These are phyloP conservation scores for Ammodytes dubius DNA, from an alignment of 2,113 vertebrate genomes.

Conservation along the genomic window DNA sequence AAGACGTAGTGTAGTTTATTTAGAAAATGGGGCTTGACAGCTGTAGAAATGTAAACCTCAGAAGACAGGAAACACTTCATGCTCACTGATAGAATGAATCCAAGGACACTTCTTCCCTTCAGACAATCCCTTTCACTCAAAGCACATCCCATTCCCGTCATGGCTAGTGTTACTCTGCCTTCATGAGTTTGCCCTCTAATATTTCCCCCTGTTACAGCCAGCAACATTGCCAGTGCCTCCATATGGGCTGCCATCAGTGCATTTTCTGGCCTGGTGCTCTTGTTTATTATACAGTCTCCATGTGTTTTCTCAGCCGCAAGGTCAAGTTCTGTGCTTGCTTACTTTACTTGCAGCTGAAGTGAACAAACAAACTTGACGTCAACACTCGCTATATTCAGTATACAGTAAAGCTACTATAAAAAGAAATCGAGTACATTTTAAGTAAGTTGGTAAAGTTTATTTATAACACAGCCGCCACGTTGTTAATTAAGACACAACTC, in stretches of 20 bases:
- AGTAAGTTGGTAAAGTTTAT: neutral
- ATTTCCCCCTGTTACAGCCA: slow-evolving; percentile 6
- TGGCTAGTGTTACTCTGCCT: slow-evolving; percentile 10
- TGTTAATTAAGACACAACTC: no score
- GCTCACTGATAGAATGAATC: neutral
- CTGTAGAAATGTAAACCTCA: neutral
- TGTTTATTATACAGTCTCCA: slow-evolving; percentile 48
- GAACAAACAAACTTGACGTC: slow-evolving; percentile 34
- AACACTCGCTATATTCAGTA: neutral
- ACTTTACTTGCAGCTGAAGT: slow-evolving; percentile 40
- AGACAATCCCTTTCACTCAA: slow-evolving; percentile 18
- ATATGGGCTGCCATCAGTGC: slow-evolving; percentile 28
- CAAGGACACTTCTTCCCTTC: slow-evolving; percentile 22
- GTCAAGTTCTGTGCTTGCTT: slow-evolving; percentile 59
- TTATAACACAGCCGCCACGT: neutral
- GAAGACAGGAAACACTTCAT: slow-evolving; percentile 15
- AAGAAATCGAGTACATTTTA: neutral
- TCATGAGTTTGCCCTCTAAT: slow-evolving; percentile 2
- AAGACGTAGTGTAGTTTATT: slow-evolving; percentile 44
- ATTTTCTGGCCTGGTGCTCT: slow-evolving; percentile 42
- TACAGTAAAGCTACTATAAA: neutral
- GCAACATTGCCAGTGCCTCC: slow-evolving; percentile 32
- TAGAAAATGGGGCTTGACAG: slow-evolving; percentile 51
- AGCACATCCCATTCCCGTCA: slow-evolving; percentile 33
- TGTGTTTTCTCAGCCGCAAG: slow-evolving; percentile 50